Evolutionary conservation across 1,140 invertebrate genomes (phyloP), one percentile per base, ranked within the genome.

Genomic region (Drosophila truncata): DNA sequence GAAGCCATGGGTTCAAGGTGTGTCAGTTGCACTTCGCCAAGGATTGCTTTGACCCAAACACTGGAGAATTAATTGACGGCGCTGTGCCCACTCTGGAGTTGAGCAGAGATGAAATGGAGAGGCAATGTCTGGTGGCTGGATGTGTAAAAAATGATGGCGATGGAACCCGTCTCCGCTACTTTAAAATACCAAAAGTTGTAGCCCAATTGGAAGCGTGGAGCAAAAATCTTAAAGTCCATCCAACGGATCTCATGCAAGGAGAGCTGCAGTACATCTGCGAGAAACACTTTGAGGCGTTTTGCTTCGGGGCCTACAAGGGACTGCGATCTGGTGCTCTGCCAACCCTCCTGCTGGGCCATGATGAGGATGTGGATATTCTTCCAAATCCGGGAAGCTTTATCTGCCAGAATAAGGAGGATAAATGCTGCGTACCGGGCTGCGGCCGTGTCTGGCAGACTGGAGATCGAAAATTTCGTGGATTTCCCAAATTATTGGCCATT

Each of bases 31-130:
- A 91, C 33, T 91, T 91, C 47, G 61, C 57, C 0, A 10, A 60
- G 4, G 74, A 86, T 3, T 91, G 85, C 44, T 86, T 91, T 41
- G 59, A 87, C 8, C 49, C 52, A 2, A 47, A 59, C 0, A 80
- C 78, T 13, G 80, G 82, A 1, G 49, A 80, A 4, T 35, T 91
- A 16, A 59, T 42, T 2, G 62, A 59, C 9, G 74, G 80, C 11
- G 60, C 85, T 0, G 78, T 92, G 18, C 91, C 91, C 18, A 90
- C 87, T 2, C 37, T 92, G 39, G 79, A 82, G 46, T 58, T 92
- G 8, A 75, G 16, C 25, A 58, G 61, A 0, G 37, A 44, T 11
- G 31, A 60, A 9, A 49, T 29, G 5, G 60, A 72, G 13, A 18
- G 65, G 18, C 69, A 62, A 29, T 91, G 90, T 52, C 11, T 82